phyloP scores from a whole-genome alignment of 35 echinoderm and acorn worm genomes.

The Holothuria glaberrima region DNA sequence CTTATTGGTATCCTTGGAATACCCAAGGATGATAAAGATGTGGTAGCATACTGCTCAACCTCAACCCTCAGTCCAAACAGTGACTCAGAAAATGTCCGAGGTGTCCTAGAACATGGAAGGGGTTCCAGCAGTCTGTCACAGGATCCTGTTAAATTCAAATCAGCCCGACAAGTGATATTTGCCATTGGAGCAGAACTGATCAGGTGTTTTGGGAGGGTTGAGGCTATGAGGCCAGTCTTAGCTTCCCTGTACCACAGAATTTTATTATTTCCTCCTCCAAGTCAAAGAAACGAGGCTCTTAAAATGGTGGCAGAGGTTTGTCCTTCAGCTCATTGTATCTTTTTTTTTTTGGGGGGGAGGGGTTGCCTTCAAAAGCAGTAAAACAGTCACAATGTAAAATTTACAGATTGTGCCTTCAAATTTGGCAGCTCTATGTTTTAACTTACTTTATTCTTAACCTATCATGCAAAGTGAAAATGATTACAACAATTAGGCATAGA shows the following conservation, averaged over 20 bases:
- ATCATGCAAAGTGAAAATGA: too few species aligned
- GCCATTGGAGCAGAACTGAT: constrained; percentile 82
- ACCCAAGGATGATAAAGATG: constrained; percentile 85
- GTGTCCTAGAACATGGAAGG: constrained; percentile 82
- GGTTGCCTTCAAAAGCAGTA: too few species aligned
- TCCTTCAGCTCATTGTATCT: background rate
- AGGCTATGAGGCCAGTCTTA: constrained; percentile 87
- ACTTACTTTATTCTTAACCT: too few species aligned
- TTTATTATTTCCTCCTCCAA: constrained; percentile 91
- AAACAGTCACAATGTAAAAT: too few species aligned
- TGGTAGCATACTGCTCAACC: constrained; percentile 74
- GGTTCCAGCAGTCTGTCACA: constrained; percentile 84
- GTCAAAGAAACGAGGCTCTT: constrained; percentile 90
- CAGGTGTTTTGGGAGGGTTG: constrained; percentile 84
- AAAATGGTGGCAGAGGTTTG: constrained; percentile 94
- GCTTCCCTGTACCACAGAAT: constrained; percentile 89
- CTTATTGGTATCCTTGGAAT: constrained; percentile 95
- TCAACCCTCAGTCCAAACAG: constrained; percentile 36
- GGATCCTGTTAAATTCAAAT: constrained; percentile 61
- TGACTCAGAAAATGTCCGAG: constrained; percentile 39
- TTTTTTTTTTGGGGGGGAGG: too few species aligned
- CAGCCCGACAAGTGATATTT: constrained; percentile 81
- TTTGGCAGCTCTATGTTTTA: too few species aligned
- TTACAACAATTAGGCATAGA: too few species aligned
- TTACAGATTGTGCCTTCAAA: too few species aligned